These are phyloP conservation scores for Nothoprocta pentlandii DNA, from an alignment of 2,113 vertebrate species.

Conservation along the genomic window DNA sequence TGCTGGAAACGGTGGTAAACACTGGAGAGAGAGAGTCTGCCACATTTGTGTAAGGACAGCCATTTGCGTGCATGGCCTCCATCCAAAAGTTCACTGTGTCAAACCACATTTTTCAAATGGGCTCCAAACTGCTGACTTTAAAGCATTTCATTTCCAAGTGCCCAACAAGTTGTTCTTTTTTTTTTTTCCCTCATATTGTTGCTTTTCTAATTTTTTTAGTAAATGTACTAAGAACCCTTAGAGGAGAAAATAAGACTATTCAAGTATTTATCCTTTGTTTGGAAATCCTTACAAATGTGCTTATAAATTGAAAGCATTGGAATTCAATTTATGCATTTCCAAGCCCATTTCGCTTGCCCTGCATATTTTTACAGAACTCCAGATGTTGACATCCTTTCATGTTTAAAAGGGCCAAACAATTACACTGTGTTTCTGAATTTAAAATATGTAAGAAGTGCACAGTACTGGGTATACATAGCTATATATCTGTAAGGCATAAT, in stretches of 20 bases:
- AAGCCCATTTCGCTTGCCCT: constrained; percentile 21
- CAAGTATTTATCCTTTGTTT: constrained; percentile 28
- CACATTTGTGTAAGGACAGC: constrained; percentile 20
- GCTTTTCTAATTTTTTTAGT: constrained; percentile 3
- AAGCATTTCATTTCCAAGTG: constrained; percentile 45
- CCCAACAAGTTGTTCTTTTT: not conserved
- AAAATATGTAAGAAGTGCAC: not conserved
- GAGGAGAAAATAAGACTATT: constrained; percentile 1
- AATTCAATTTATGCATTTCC: constrained; percentile 43
- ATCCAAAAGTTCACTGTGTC: constrained; percentile 30
- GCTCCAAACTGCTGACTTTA: constrained; percentile 39
- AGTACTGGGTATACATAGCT: not conserved
- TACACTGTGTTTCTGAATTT: not conserved
- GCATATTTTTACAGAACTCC: constrained; percentile 14
- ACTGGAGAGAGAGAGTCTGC: not conserved
- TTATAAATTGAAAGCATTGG: constrained; percentile 55
- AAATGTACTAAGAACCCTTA: not conserved
- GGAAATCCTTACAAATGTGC: constrained; percentile 31
- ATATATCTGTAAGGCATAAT: not conserved
- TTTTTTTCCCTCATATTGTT: not conserved
- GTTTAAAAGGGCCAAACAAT: constrained; percentile 24
- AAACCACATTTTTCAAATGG: constrained; percentile 61
- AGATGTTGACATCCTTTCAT: constrained; percentile 26
- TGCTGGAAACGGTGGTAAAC: constrained; percentile 16
- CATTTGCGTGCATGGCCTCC: not conserved